Evolutionary conservation across 2,113 vertebrate genomes (phyloP).

Genomic region (Dolichallabes microphthalmus): DNA sequence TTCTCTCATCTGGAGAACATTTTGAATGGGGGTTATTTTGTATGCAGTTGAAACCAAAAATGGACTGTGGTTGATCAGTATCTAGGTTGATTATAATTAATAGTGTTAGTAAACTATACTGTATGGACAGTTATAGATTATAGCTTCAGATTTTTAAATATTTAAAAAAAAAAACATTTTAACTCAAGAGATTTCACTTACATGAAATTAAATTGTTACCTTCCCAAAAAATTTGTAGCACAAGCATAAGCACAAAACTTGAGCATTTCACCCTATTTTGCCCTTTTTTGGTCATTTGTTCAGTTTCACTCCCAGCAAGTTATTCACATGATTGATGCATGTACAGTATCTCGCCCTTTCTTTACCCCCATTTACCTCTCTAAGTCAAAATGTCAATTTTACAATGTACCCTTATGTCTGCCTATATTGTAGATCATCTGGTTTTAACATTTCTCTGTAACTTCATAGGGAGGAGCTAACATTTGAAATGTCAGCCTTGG

Average conservation of each 20-base stretch:
- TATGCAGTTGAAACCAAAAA: background rate
- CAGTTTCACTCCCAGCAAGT: no score
- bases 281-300: no score
- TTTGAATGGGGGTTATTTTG: background rate
- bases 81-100: background rate
- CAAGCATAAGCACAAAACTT: no score
- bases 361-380: background rate
- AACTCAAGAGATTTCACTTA: background rate
- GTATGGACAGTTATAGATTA: no score
- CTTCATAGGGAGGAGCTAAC: constrained; percentile 86
- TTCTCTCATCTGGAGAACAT: background rate
- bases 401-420: background rate
- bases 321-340: no score
- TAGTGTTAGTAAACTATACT: background rate
- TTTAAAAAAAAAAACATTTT: background rate
- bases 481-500: constrained; percentile 88
- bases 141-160: no score
- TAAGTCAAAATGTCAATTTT: background rate
- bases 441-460: background rate
- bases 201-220: background rate
- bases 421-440: background rate
- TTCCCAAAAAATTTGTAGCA: background rate
- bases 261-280: no score
- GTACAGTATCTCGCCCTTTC: no score
- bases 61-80: background rate